Evolutionary conservation across 2,113 vertebrate species (phyloP).

Genomic region (Uria lomvia): DNA sequence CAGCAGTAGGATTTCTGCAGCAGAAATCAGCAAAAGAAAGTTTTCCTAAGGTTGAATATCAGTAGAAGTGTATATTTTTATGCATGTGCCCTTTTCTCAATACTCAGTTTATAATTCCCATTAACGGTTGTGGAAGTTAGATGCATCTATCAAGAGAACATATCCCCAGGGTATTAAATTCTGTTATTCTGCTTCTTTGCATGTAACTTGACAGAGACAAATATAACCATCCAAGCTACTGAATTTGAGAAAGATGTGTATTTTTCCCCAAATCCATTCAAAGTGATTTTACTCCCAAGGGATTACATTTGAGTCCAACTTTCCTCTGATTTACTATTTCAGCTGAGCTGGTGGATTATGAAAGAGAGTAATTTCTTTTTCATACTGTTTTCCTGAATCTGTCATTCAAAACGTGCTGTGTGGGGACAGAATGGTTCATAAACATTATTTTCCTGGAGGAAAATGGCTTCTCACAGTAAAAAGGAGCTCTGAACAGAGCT

Average conservation of each 20-base stretch:
- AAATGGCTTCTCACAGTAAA: conserved; percentile 20
- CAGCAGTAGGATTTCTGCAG: background rate
- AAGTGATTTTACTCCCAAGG: background rate
- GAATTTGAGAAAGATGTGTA: conserved; percentile 26
- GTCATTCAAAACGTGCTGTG: conserved; percentile 19
- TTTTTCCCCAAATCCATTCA: conserved; percentile 23
- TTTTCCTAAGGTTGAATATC: background rate
- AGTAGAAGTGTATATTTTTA: background rate
- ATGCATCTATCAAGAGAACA: conserved; percentile 26
- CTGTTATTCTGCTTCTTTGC: conserved; percentile 30
- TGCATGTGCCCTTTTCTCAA: background rate
- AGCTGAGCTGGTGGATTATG: conserved; percentile 44
- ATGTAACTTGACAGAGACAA: conserved; percentile 36
- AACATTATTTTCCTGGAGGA: conserved; percentile 30
- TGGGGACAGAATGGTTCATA: conserved; percentile 19
- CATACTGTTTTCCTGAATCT: conserved; percentile 20
- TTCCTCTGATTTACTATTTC: conserved; percentile 38
- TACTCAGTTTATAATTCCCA: background rate
- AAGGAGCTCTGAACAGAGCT: conserved; percentile 24
- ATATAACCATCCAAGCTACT: conserved; percentile 17
- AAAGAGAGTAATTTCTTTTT: conserved; percentile 54
- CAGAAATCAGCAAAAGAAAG: background rate
- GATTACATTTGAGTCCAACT: conserved; percentile 32
- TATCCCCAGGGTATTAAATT: background rate
- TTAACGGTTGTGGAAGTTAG: background rate